Percentiles rank a stretch among this genome's conserved stretches.
Evolutionary conservation across 2,113 vertebrate genomes (phyloP).

Genomic region (Sinosuthora webbiana): DNA sequence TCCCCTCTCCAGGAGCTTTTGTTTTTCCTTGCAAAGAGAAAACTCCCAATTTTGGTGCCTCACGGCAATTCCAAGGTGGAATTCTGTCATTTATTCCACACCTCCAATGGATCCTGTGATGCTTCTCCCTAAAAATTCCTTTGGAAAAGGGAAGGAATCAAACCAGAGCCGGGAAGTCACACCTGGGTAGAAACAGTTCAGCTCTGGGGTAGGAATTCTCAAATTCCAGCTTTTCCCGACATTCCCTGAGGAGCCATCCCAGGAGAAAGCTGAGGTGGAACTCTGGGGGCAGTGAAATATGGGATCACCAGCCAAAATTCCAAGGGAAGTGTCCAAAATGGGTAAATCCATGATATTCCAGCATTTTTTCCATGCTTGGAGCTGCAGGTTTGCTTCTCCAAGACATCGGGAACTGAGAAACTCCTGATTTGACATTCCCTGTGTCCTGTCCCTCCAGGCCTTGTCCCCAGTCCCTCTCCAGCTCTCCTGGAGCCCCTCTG

Average conservation of each 20-base stretch:
- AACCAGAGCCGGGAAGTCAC: background rate
- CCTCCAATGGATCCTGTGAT: fast-evolving
- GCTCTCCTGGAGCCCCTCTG: no score
- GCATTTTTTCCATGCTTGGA: background rate
- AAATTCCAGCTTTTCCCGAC: background rate
- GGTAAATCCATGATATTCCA: background rate
- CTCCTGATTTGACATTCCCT: background rate
- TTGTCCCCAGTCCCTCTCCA: no score
- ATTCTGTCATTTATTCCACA: background rate
- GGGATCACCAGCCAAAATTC: no score
- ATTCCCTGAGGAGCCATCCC: fast-evolving
- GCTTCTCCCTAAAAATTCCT: background rate
- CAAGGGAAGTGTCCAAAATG: background rate
- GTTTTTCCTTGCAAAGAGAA: background rate
- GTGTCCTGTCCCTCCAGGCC: no score
- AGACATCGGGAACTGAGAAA: background rate
- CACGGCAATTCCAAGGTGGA: background rate
- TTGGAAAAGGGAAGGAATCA: background rate
- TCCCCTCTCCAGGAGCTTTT: background rate
- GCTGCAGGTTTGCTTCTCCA: fast-evolving
- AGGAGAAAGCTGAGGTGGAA: background rate
- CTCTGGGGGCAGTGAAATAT: no score
- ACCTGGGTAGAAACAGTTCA: fast-evolving
- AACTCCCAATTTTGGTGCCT: background rate
- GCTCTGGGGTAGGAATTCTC: background rate